These are phyloP conservation scores for Paracentrotus lividus DNA, from an alignment of 53 echinoderm and acorn worm genomes.

Conservation along the genomic window DNA sequence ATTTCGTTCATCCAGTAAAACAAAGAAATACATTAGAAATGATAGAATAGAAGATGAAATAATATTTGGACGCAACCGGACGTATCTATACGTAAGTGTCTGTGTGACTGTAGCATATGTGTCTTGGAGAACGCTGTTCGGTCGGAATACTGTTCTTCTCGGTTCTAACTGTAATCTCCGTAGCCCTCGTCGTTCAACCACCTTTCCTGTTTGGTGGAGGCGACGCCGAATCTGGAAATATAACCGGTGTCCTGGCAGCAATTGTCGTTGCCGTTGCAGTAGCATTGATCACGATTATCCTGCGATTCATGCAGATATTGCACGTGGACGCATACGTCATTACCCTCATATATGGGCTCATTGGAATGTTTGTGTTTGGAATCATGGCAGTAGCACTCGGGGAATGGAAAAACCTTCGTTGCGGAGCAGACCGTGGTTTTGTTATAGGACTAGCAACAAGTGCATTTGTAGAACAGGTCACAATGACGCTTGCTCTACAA, in stretches of 20 bases:
- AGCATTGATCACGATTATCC: conserved; percentile 49
- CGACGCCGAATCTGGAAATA: not conserved
- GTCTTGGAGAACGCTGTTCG: conserved; percentile 65
- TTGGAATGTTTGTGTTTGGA: conserved; percentile 9
- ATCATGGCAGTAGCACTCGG: not conserved
- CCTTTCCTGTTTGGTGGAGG: conserved; percentile 63
- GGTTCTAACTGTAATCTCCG: conserved; percentile 35
- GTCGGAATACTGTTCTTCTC: conserved; percentile 30
- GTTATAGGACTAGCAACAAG: not conserved
- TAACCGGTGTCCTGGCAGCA: conserved; percentile 30
- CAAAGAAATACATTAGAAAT: too few species aligned
- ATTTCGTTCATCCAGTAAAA: too few species aligned
- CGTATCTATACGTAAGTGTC: too few species aligned
- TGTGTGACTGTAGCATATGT: too few species aligned
- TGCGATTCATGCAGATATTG: conserved; percentile 33
- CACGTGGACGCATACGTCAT: conserved; percentile 14
- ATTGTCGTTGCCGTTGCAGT: conserved; percentile 30
- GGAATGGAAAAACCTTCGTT: conserved; percentile 58
- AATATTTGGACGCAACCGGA: too few species aligned
- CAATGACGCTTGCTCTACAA: conserved; percentile 4
- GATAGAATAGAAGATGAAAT: too few species aligned
- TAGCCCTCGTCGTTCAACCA: conserved; percentile 69
- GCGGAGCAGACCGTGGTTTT: conserved; percentile 61
- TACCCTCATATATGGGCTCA: conserved; percentile 45
- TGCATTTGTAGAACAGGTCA: conserved; percentile 33